A percentile compares a stretch with the other conserved stretches of the same genome.
Conservation (phyloP, 2,888 invertebrate species). For the Lithophane semibrunnea region DNA sequence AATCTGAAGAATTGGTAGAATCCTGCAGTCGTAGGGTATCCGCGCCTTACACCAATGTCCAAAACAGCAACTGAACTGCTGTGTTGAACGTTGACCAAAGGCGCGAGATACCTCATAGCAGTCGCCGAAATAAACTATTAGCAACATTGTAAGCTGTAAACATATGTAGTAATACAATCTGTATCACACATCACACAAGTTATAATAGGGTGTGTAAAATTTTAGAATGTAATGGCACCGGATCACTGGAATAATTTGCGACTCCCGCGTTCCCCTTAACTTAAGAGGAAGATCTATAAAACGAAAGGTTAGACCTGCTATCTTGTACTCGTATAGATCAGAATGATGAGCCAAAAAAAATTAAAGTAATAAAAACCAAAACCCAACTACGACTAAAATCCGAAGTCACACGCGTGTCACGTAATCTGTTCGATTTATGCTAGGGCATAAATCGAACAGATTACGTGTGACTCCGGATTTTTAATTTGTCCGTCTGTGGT, state of each 20-base stretch:
- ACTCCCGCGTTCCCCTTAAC: neutral
- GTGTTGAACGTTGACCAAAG: constrained; percentile 63
- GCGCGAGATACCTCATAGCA: constrained; percentile 10
- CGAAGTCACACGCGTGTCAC: too few relatives aligned
- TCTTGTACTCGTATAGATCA: neutral
- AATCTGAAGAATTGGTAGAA: neutral
- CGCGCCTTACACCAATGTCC: constrained; percentile 53
- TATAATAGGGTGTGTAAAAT: neutral
- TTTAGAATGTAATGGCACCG: neutral
- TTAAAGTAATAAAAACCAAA: too few relatives aligned
- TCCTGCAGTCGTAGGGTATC: constrained; percentile 22
- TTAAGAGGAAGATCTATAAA: neutral
- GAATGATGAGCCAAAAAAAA: neutral
- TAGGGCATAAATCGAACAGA: too few relatives aligned
- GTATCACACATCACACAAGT: neutral
- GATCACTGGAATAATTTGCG: neutral
- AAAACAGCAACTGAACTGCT: constrained; percentile 56
- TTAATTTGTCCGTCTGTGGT: too few relatives aligned
- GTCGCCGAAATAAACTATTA: neutral
- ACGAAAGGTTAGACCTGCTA: neutral
- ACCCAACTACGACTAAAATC: too few relatives aligned
- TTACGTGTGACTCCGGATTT: too few relatives aligned
- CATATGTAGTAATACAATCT: neutral
- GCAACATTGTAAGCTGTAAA: neutral
- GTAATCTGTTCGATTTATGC: too few relatives aligned